Conservation (phyloP, 2,888 invertebrate genomes). For the Cancer borealis region DNA sequence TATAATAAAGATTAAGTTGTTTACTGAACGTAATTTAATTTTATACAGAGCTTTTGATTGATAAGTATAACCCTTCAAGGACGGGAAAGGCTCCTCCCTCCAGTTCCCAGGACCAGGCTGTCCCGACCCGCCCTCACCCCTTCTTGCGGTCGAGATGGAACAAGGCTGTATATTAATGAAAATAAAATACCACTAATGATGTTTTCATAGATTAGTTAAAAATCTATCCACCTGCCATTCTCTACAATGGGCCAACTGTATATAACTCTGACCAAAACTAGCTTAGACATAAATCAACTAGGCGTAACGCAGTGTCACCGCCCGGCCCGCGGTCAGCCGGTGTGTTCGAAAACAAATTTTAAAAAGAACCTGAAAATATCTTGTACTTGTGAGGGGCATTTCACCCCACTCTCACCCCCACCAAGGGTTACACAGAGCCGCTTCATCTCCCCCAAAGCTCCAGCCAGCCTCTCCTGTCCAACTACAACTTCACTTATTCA, state of each 20-base stretch:
- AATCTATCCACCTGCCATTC: constrained; percentile 18
- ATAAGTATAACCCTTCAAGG: constrained; percentile 37
- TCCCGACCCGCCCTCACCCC: constrained; percentile 2
- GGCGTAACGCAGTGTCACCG: constrained; percentile 57
- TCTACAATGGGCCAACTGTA: constrained; percentile 55
- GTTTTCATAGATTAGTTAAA: constrained; percentile 28
- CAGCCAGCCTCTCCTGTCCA: constrained; percentile 28
- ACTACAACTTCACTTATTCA: constrained; percentile 21
- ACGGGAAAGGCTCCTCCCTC: constrained; percentile 36
- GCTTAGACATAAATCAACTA: constrained; percentile 51
- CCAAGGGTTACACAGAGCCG: not conserved
- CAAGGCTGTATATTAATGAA: constrained; percentile 22
- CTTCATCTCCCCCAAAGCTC: constrained; percentile 34
- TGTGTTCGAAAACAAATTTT: not conserved
- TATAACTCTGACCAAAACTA: constrained; percentile 63
- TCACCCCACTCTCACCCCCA: not conserved
- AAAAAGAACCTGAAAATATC: not conserved
- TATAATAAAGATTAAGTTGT: constrained; percentile 38
- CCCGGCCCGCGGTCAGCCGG: constrained; percentile 33
- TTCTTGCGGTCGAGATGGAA: not conserved
- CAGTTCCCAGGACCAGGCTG: not conserved
- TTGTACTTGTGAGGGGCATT: constrained; percentile 14
- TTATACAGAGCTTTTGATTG: constrained; percentile 32
- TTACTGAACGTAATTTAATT: constrained; percentile 38
- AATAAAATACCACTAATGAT: constrained; percentile 43